Evolutionary conservation across 2,797 vertebrate genomes (phyloP).

Genomic region (Arnoldichthys spilopterus): DNA sequence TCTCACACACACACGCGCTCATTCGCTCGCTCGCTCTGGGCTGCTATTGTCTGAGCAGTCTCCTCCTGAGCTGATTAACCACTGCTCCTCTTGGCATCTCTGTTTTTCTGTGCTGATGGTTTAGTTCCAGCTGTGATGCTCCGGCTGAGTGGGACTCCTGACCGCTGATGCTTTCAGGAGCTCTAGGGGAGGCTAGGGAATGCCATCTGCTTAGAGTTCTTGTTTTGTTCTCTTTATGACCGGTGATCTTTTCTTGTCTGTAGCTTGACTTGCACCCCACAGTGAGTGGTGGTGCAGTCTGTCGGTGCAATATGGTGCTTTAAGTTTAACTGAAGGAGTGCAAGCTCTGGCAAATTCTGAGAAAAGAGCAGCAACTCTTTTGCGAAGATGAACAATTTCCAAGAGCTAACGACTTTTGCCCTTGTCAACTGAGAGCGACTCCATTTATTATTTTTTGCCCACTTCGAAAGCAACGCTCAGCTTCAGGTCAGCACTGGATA

Average conservation of each 20-base stretch:
- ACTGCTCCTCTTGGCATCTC: constrained; percentile 63
- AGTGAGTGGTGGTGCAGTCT: constrained; percentile 28
- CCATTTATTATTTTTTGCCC: background rate
- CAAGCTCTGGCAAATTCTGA: constrained; percentile 16
- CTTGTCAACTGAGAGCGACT: constrained; percentile 16
- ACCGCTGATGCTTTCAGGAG: constrained; percentile 62
- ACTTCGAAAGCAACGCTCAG: constrained; percentile 63
- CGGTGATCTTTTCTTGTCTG: constrained; percentile 24
- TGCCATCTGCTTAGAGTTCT: constrained; percentile 59
- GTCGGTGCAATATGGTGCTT: constrained; percentile 3
- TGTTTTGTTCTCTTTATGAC: constrained; percentile 1
- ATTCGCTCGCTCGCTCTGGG: constrained; percentile 57
- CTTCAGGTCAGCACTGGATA: constrained; percentile 52
- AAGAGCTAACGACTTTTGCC: constrained; percentile 12
- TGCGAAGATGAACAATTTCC: background rate
- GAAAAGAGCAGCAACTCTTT: constrained; percentile 22
- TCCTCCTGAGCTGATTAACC: constrained; percentile 69
- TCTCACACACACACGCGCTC: constrained; percentile 33
- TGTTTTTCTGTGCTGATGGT: constrained; percentile 55
- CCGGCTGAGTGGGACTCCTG: constrained; percentile 53
- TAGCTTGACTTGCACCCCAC: constrained; percentile 43
- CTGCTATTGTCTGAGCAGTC: constrained; percentile 72
- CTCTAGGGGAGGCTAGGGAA: constrained; percentile 43
- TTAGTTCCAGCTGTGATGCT: constrained; percentile 51
- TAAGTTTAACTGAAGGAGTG: constrained; percentile 34